phyloP scores from a whole-genome alignment of 2,797 vertebrate genomes.

The Paramormyrops hopkinsi region DNA sequence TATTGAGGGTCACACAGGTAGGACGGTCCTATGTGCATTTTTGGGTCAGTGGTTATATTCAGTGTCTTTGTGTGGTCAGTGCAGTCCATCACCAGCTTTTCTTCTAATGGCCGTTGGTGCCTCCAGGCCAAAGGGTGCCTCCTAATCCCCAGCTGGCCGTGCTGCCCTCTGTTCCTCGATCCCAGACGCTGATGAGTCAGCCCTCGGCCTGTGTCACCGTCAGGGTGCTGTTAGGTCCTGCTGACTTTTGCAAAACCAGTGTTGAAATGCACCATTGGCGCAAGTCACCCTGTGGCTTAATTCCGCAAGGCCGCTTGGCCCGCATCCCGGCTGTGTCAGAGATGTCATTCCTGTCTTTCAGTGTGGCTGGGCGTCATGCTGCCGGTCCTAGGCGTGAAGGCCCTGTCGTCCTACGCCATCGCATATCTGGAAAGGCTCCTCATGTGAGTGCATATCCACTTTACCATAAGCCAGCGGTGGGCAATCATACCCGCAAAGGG shows the following conservation, averaged over 20 bases:
- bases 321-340: neutral
- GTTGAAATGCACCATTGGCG: neutral
- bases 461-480: neutral
- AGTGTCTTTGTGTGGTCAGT: neutral
- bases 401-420: constrained; percentile 81
- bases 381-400: constrained; percentile 84
- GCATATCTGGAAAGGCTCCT: constrained; percentile 86
- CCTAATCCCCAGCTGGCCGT: neutral
- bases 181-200: neutral
- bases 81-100: neutral
- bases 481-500: too few relatives aligned
- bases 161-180: neutral
- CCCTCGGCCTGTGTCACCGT: neutral
- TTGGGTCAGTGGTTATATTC: neutral
- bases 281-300: neutral
- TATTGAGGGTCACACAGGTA: neutral
- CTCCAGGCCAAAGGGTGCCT: neutral
- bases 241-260: neutral
- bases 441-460: constrained; percentile 66
- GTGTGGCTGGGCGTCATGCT: constrained; percentile 95
- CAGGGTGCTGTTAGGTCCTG: neutral
- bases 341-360: constrained; percentile 40
- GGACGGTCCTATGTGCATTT: neutral
- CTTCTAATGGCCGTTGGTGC: neutral
- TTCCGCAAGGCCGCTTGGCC: constrained; percentile 1